These are phyloP conservation scores for Megaceryle maxima DNA, from an alignment of 2,113 vertebrate species.

Conservation along the genomic window DNA sequence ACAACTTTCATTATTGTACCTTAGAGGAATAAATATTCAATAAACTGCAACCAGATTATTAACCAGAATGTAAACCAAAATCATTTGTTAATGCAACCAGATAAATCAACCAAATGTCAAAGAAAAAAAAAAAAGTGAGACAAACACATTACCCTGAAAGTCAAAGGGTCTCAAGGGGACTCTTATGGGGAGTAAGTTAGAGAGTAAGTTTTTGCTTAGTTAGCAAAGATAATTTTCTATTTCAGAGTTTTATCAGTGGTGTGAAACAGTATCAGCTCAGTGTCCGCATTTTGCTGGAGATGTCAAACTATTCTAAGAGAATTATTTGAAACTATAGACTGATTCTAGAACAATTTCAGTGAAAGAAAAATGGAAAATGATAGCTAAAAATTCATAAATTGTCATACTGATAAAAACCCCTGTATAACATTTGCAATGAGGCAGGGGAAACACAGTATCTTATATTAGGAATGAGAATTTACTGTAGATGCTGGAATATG, in stretches of 20 bases:
- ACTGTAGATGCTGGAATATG: not conserved
- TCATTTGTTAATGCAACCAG: not conserved
- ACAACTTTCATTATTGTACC: not conserved
- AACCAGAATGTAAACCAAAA: not conserved
- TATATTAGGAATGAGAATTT: not conserved
- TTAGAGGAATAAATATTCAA: not conserved
- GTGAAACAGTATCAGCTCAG: not conserved
- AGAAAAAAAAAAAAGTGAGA: not conserved
- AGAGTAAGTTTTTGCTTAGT: not conserved
- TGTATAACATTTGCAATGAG: not conserved
- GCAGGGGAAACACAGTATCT: accelerated
- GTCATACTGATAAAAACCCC: accelerated
- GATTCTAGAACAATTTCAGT: not conserved
- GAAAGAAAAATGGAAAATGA: not conserved
- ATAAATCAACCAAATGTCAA: not conserved
- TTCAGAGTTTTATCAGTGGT: not conserved
- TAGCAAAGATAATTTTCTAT: not conserved
- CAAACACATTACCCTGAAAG: not conserved
- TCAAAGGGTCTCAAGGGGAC: not conserved
- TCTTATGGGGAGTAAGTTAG: not conserved
- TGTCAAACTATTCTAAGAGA: not conserved
- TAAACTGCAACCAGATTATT: not conserved
- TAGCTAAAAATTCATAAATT: not conserved
- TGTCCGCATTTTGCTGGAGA: not conserved
- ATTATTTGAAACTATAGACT: not conserved